phyloP scores from a whole-genome alignment of 2,888 invertebrate species.

The Heliconius aoede region DNA sequence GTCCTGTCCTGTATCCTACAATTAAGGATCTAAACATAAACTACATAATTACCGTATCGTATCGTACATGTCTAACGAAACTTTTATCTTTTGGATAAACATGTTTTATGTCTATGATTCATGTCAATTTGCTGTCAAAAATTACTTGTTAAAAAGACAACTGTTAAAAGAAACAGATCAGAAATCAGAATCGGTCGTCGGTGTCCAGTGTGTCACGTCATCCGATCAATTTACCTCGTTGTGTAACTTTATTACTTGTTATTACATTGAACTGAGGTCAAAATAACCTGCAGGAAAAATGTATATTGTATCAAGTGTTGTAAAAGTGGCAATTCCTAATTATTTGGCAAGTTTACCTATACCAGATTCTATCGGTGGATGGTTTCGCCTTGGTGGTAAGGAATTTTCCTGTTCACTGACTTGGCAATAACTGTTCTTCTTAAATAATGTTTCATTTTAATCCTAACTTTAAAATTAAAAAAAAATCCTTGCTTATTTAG shows the following conservation, averaged over 20 bases:
- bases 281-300: slow-evolving; percentile 57
- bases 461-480: not conserved
- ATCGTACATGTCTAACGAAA: too few species aligned
- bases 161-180: not conserved
- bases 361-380: slow-evolving; percentile 92
- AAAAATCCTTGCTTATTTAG: not conserved
- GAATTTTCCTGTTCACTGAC: slow-evolving; percentile 29
- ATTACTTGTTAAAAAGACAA: not conserved
- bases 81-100: too few species aligned
- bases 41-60: too few species aligned
- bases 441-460: not conserved
- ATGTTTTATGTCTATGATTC: not conserved
- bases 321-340: slow-evolving; percentile 91
- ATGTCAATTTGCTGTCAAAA: not conserved
- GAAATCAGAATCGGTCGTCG: not conserved
- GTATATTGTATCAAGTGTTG: slow-evolving; percentile 89
- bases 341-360: slow-evolving; percentile 93
- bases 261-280: not conserved
- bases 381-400: slow-evolving; percentile 92
- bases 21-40: too few species aligned
- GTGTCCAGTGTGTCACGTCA: slow-evolving; percentile 5
- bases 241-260: slow-evolving; percentile 41
- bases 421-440: not conserved
- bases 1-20: too few species aligned
- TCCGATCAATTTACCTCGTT: slow-evolving; percentile 24